Evolutionary conservation across 2,888 invertebrate species (phyloP), one percentile per base, ranked within the genome.

Genomic region (Synanthedon tipuliformis): DNA sequence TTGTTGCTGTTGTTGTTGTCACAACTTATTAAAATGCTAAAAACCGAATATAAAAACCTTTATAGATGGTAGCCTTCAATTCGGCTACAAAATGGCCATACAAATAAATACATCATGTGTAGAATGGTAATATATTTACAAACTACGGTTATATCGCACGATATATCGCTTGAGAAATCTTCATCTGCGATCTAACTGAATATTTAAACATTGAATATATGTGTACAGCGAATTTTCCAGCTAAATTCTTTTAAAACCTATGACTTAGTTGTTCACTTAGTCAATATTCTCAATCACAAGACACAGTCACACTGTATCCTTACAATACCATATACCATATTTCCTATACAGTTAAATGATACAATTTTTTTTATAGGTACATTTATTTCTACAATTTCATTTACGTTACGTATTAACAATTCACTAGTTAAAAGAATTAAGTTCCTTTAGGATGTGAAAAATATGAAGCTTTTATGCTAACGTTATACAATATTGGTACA

Each of bases 401-500:
- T 45, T 13, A 13, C 41, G 12, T 41, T 41, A 41, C 45, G 15
- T 45, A 15, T 45, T 45, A 45, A 45, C 41, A 45, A 45, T 45
- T 45, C 2, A 45, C 45, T 34, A 34, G 15, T 45, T 45, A 13
- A 45, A 72, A 73, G 68, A 71, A 34, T 75, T 76, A 79, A 78
- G 66, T 67, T 69, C 73, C 80, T 79, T 69, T 71, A 72, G 80
- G 77, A 71, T 76, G 78, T 78, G 83, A 80, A 73, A 73, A 73
- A 70, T 72, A 69, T 66, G 73, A 82, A 79, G 79, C 78, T 79
- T 57, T 76, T 74, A 79, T 75, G 69, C 76, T 78, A 78, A 68
- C 68, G 73, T 78, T 73, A 66, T 84, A 85, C 79, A 86, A 84
- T 82, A 81, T 82, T 84, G 81, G 75, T 56, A 59, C 54, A 59